These are phyloP conservation scores for Theodoxus fluviatilis DNA, from an alignment of 2,888 invertebrate species.

Conservation along the genomic window DNA sequence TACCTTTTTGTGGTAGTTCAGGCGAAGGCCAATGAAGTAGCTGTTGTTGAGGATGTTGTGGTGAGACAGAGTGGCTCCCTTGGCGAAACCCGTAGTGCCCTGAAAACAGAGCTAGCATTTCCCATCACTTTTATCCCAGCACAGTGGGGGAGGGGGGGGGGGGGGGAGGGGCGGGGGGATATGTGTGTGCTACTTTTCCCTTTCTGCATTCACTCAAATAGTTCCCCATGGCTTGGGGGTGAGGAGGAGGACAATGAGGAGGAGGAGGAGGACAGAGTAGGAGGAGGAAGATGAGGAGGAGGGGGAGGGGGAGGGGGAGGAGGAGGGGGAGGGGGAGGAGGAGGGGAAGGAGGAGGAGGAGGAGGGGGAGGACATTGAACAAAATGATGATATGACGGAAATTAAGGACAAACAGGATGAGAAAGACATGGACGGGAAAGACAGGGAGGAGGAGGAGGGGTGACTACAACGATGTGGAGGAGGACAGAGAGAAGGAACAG, in stretches of 20 bases:
- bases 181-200: no score
- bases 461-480: background rate
- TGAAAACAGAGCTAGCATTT: constrained; percentile 42
- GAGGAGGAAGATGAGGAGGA: background rate
- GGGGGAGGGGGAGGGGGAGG: background rate
- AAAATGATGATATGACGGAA: background rate
- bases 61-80: constrained; percentile 78
- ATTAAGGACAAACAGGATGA: background rate
- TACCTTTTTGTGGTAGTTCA: constrained; percentile 67
- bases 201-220: no score
- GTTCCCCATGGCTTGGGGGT: no score
- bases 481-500: no score
- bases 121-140: no score
- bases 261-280: background rate
- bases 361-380: background rate
- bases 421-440: no score
- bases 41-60: constrained; percentile 80
- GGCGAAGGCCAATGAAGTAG: constrained; percentile 71
- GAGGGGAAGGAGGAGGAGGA: background rate
- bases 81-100: constrained; percentile 83
- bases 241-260: background rate
- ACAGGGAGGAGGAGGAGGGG: no score
- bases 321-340: background rate
- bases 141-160: no score
- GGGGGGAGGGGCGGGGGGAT: no score